Evolutionary conservation across 2,113 vertebrate genomes (phyloP).

Genomic region (Triplophysa dalaica): DNA sequence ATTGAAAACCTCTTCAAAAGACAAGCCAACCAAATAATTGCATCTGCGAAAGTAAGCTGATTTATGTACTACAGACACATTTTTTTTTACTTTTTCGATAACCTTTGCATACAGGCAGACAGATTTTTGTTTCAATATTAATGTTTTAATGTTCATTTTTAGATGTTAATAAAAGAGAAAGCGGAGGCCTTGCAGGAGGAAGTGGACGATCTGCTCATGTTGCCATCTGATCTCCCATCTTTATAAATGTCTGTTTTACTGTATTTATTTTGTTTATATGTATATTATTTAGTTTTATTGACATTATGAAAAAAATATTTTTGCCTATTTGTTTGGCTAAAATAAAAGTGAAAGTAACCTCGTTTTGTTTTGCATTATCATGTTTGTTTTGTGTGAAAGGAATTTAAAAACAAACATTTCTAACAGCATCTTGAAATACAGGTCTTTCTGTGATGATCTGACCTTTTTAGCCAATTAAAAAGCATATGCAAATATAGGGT

Average conservation of each 20-base stretch:
- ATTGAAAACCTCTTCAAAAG: conserved; percentile 81
- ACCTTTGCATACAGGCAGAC: neutral
- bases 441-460: neutral
- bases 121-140: too few relatives aligned
- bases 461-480: conserved; percentile 31
- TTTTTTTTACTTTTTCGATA: neutral
- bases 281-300: conserved; percentile 12
- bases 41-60: conserved; percentile 85
- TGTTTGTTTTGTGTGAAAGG: conserved; percentile 11
- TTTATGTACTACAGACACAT: neutral
- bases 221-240: conserved; percentile 78
- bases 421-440: neutral
- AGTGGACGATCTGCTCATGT: conserved; percentile 82
- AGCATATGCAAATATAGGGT: too few relatives aligned
- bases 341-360: conserved; percentile 10
- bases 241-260: conserved; percentile 17
- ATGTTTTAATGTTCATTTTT: conserved; percentile 48
- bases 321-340: conserved; percentile 3
- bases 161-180: conserved; percentile 95
- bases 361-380: neutral
- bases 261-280: conserved; percentile 27
- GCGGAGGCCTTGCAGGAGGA: conserved; percentile 92
- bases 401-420: neutral
- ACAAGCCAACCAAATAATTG: conserved; percentile 87
- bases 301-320: conserved; percentile 24